Evolutionary conservation across 2,113 vertebrate species (phyloP).

Genomic region (Platichthys stellatus): DNA sequence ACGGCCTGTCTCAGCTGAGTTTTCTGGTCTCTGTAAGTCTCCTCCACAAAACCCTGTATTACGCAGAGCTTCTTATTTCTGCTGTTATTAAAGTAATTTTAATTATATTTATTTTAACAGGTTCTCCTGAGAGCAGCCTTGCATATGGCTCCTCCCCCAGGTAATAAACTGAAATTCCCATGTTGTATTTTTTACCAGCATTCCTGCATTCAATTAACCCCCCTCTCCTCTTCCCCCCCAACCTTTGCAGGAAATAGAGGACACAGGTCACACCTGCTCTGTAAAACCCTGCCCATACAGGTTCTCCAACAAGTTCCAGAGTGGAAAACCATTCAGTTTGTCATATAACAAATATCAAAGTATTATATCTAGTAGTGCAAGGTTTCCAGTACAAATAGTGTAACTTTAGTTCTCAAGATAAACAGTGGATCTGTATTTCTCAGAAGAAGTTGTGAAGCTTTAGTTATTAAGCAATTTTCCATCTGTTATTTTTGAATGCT

Average conservation of each 20-base stretch:
- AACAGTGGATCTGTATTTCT: neutral
- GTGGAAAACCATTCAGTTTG: neutral
- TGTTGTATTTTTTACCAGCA: neutral
- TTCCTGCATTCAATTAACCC: neutral
- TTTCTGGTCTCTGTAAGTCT: constrained; percentile 19
- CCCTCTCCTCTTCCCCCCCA: neutral
- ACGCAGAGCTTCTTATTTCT: neutral
- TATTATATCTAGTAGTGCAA: neutral
- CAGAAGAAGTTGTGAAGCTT: neutral
- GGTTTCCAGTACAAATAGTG: neutral
- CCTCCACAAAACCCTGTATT: neutral
- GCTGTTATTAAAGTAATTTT: neutral
- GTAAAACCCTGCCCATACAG: neutral
- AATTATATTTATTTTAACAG: constrained; percentile 8
- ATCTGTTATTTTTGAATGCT: neutral
- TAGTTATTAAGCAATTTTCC: neutral
- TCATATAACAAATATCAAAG: neutral
- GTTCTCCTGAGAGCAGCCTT: constrained; percentile 17
- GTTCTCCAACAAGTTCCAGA: neutral
- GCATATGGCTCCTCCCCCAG: constrained; percentile 6
- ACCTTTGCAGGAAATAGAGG: constrained; percentile 22
- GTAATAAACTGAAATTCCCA: neutral
- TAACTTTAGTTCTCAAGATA: neutral
- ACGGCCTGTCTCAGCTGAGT: neutral
- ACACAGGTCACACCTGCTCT: neutral